A percentile compares a stretch with the other conserved stretches of the same genome.
Evolutionary conservation across 1,140 invertebrate genomes (phyloP).

Genomic region (Papilio polyxenes): DNA sequence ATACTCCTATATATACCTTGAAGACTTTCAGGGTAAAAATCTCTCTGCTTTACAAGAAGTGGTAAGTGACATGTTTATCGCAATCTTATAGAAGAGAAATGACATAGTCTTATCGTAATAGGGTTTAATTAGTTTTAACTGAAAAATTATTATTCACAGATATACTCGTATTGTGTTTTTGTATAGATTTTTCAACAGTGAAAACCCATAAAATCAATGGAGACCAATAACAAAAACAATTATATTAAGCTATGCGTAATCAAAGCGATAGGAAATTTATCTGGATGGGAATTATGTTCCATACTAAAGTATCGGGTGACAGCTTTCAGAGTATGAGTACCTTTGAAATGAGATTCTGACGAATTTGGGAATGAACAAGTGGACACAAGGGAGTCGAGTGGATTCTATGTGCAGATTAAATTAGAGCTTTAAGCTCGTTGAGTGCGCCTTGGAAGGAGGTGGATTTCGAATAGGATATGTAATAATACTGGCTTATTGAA

Average conservation of each 20-base stretch:
- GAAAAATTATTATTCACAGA: not conserved
- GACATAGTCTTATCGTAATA: not conserved
- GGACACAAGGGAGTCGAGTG: slow-evolving; percentile 56
- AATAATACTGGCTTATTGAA: not conserved
- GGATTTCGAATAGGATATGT: not conserved
- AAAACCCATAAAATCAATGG: not conserved
- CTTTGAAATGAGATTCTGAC: slow-evolving; percentile 64
- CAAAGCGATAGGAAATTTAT: not conserved
- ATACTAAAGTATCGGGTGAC: slow-evolving; percentile 49
- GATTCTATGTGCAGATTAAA: slow-evolving; percentile 55
- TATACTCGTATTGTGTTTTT: not conserved
- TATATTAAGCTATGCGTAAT: not conserved
- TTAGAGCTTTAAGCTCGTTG: slow-evolving; percentile 51
- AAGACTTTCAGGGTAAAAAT: not conserved
- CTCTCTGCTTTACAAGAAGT: not conserved
- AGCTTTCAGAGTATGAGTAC: slow-evolving; percentile 42
- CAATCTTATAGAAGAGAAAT: not conserved
- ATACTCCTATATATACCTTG: not conserved
- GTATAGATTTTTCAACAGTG: not conserved
- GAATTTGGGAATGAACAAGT: slow-evolving; percentile 67
- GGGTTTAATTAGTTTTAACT: not conserved
- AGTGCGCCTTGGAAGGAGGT: slow-evolving; percentile 32
- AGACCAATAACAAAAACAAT: not conserved
- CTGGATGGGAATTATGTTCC: not conserved
- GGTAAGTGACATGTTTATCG: not conserved